These are phyloP conservation scores for Clarias macrocephalus DNA, from an alignment of 2,113 vertebrate species.

Conservation along the genomic window DNA sequence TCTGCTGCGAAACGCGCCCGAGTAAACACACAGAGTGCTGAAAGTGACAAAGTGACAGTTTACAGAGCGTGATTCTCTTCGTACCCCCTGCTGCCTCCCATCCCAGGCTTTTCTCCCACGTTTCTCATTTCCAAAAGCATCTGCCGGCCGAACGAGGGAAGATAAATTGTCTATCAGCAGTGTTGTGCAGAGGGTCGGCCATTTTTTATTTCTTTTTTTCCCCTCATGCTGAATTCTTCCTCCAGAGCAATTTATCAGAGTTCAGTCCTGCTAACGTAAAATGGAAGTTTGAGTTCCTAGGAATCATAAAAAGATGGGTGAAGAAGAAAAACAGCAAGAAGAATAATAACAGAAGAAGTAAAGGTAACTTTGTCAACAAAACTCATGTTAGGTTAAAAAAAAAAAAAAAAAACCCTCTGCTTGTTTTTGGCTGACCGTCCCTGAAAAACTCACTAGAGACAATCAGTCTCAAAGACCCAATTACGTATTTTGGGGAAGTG, in stretches of 20 bases:
- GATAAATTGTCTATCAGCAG: slow-evolving; percentile 64
- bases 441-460: slow-evolving; percentile 36
- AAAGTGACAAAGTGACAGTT: slow-evolving; percentile 65
- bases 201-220: slow-evolving; percentile 33
- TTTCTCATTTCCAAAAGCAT: slow-evolving; percentile 66
- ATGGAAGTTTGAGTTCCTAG: slow-evolving; percentile 49
- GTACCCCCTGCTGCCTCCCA: not conserved
- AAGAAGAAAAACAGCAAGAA: not conserved
- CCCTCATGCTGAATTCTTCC: not conserved
- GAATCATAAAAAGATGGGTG: slow-evolving; percentile 34
- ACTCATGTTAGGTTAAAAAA: slow-evolving; percentile 28
- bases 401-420: not conserved
- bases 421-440: slow-evolving; percentile 43
- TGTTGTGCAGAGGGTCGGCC: slow-evolving; percentile 54
- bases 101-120: slow-evolving; percentile 47
- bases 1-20: slow-evolving; percentile 59
- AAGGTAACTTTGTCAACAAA: slow-evolving; percentile 45
- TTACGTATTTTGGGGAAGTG: slow-evolving; percentile 49
- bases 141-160: slow-evolving; percentile 55
- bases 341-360: slow-evolving; percentile 1
- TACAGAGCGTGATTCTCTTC: slow-evolving; percentile 55
- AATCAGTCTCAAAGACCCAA: slow-evolving; percentile 51
- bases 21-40: slow-evolving; percentile 61
- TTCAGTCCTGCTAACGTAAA: slow-evolving; percentile 56
- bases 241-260: slow-evolving; percentile 60